These are phyloP conservation scores for Metalampra italica DNA, from an alignment of 2,888 invertebrate genomes.

Conservation along the genomic window DNA sequence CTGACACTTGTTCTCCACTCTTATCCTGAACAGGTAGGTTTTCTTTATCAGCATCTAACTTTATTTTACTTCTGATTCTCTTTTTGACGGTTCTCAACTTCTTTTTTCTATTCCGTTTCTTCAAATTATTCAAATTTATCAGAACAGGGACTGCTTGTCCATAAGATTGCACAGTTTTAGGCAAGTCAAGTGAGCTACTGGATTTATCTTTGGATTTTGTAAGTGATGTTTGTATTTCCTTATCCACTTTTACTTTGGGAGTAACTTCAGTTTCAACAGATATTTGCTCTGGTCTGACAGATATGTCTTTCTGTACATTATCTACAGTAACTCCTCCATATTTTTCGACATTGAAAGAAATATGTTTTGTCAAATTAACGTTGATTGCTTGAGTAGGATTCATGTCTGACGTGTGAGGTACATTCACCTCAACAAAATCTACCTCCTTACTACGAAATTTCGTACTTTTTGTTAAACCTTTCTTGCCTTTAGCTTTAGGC, in stretches of 20 bases:
- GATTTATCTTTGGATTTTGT: conserved; percentile 29
- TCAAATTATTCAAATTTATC: conserved; percentile 57
- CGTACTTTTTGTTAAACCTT: conserved; percentile 45
- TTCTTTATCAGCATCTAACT: conserved; percentile 27
- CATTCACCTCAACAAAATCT: conserved; percentile 58
- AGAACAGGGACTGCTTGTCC: conserved; percentile 48
- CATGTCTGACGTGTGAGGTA: conserved; percentile 41
- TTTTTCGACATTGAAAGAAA: conserved; percentile 67
- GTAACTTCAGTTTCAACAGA: conserved; percentile 27
- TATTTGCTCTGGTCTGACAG: conserved; percentile 44
- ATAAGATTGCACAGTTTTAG: conserved; percentile 15
- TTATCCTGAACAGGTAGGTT: conserved; percentile 38
- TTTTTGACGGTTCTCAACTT: conserved; percentile 37
- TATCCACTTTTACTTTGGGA: conserved; percentile 40
- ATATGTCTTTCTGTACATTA: conserved; percentile 43
- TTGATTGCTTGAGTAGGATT: conserved; percentile 50
- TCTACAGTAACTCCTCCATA: conserved; percentile 52
- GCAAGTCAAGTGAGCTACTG: conserved; percentile 17
- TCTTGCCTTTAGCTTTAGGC: conserved; percentile 44
- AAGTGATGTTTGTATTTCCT: conserved; percentile 62
- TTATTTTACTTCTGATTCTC: conserved; percentile 35
- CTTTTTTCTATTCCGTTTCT: conserved; percentile 41
- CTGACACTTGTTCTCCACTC: conserved; percentile 63
- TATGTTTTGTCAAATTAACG: conserved; percentile 68
- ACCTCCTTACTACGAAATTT: conserved; percentile 59